Evolutionary conservation across 2,797 vertebrate genomes (phyloP).

Genomic region (Xerus rutilus): DNA sequence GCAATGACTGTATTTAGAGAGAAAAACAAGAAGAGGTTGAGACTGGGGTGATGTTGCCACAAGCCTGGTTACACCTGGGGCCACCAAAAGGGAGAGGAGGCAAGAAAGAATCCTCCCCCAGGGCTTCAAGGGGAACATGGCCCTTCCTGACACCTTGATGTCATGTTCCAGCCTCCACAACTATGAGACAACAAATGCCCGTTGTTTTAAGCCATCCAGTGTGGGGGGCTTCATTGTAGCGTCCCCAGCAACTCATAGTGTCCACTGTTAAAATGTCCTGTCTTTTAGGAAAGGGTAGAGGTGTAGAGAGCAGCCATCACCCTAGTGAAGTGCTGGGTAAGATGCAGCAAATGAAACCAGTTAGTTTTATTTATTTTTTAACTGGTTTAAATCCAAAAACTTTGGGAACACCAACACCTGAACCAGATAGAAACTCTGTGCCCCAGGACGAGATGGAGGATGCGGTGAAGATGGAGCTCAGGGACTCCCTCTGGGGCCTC

Average conservation of each 20-base stretch:
- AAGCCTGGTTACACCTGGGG: accelerated
- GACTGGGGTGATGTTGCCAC: accelerated
- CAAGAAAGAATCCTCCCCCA: not conserved
- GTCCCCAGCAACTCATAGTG: not conserved
- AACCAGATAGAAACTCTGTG: no score
- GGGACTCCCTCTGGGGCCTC: accelerated
- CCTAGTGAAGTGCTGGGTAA: not conserved
- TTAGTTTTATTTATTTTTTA: no score
- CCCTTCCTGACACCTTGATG: not conserved
- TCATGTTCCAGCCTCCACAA: not conserved
- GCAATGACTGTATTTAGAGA: not conserved
- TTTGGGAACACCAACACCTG: not conserved
- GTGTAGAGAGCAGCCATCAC: not conserved
- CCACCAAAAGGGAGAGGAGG: not conserved
- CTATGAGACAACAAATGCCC: not conserved
- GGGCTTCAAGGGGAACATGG: accelerated
- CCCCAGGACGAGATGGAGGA: not conserved
- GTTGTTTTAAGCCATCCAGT: not conserved
- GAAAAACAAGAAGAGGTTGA: not conserved
- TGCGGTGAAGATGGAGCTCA: not conserved
- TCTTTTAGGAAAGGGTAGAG: not conserved
- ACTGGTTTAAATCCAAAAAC: not conserved
- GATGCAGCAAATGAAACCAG: not conserved
- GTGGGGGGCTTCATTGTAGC: not conserved
- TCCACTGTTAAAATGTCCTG: not conserved